Evolutionary conservation across 2,888 invertebrate species (phyloP).

Genomic region (Tanaodytes sp.): DNA sequence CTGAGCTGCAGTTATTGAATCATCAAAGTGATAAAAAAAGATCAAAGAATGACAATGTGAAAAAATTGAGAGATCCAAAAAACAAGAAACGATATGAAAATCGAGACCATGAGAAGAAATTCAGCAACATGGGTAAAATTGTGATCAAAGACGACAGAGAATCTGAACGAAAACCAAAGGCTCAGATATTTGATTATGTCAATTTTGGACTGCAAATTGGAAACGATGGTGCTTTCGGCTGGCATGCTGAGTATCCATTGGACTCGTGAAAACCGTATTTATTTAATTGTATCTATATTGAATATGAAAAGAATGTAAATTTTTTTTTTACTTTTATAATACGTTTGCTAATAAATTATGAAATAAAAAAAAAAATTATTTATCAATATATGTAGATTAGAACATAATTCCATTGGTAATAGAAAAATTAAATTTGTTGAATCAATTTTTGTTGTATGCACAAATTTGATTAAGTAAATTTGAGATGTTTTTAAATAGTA

Average conservation of each 20-base stretch:
- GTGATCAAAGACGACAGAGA: not conserved
- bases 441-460: no score
- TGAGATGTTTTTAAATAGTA: no score
- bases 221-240: conserved; percentile 42
- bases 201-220: conserved; percentile 46
- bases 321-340: not conserved
- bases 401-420: no score
- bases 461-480: no score
- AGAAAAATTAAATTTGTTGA: no score
- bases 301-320: no score
- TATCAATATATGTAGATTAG: no score
- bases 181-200: conserved; percentile 28
- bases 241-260: conserved; percentile 45
- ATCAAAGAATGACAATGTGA: not conserved
- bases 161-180: conserved; percentile 6
- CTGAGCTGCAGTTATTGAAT: no score
- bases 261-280: no score
- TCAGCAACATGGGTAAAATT: not conserved
- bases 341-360: not conserved
- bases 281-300: not conserved
- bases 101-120: not conserved
- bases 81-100: not conserved
- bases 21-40: not conserved
- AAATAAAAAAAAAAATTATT: not conserved
- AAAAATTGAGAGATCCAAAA: not conserved